These are phyloP conservation scores for Hippocampus kuda DNA, from an alignment of 2,797 vertebrate genomes.

Conservation along the genomic window DNA sequence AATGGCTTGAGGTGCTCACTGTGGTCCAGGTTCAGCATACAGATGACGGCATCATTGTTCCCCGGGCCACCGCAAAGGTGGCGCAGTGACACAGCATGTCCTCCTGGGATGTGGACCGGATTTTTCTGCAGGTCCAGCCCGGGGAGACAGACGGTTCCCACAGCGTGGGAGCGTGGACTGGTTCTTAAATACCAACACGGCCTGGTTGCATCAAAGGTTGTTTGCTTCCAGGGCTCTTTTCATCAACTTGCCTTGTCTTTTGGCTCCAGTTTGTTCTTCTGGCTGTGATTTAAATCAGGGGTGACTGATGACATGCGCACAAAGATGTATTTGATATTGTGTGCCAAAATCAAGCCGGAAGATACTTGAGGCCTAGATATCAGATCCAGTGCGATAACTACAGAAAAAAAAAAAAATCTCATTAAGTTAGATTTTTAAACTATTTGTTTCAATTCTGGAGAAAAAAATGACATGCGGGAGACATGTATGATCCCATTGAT, in stretches of 20 bases:
- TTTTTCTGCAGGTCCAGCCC: constrained; percentile 29
- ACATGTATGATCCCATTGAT: too few relatives aligned
- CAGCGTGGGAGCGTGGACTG: constrained; percentile 29
- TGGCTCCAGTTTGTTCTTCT: neutral
- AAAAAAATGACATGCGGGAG: neutral
- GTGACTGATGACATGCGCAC: neutral
- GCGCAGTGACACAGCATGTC: constrained; percentile 30
- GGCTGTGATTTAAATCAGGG: constrained; percentile 1
- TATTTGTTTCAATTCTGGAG: neutral
- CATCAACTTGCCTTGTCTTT: neutral
- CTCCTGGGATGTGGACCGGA: constrained; percentile 8
- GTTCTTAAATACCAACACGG: constrained; percentile 21
- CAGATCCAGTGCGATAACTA: neutral
- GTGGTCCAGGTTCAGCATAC: constrained; percentile 26
- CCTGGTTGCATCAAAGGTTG: neutral
- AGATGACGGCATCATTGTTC: constrained; percentile 27
- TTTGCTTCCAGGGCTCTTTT: neutral
- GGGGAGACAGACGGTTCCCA: constrained; percentile 46
- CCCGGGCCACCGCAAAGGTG: constrained; percentile 32
- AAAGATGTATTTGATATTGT: neutral
- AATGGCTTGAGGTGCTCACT: constrained; percentile 4
- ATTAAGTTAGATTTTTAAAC: neutral
- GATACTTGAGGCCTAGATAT: neutral
- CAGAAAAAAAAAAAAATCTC: neutral
- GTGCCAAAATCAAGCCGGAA: neutral